Base-by-base conservation (phyloP, 2,888 invertebrate species). In the Ellobium chinense region DNA sequence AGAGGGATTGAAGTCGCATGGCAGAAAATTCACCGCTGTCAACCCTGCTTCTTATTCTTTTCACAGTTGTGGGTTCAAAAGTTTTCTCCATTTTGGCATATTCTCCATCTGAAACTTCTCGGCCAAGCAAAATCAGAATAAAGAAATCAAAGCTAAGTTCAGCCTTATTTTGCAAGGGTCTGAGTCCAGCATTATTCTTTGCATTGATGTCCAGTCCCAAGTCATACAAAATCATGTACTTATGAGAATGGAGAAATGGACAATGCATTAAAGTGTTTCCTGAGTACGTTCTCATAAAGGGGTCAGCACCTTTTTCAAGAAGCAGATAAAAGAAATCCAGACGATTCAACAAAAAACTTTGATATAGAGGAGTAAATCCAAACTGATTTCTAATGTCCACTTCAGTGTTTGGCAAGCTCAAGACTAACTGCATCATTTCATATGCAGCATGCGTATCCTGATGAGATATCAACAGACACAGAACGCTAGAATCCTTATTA, bases 231-330 rank as follows among this genome's bases (percentile, higher is more conserved):
- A 80, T 80, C 31, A 74, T 34, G 14, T 72, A 74, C 60, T 72
- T 73, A 31, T 66, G 63, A 9, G 54, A 73, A 34, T 80, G 72
- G 34, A 80, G 72, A 60, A 80, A 80, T 37, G 80, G 74, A n/a
- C 63, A 80, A 27, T 80, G 80, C 80, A 80, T 80, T 27, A 80
- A 34, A 1, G 80, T 80, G 46, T 31, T 74, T 29, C 80, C 80
- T 24, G 73, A 60, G 56, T 60, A n/a, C 5, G 74, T 80, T 24
- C 68, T 62, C 14, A 79, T 66, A 29, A 73, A 72, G 27, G 79
- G 79, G 29, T 79, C 66, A 3, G 80, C 74, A 12, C 74, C 74
- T 37, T 68, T 63, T 1, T 39, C 27, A 24, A 80, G 74, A 12
- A 80, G 46, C n/a, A 80, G 60, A n/a, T 66, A 68, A 37, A 80